These are phyloP conservation scores for Macrophya alboannulata DNA, from an alignment of 2,888 invertebrate genomes.

Conservation along the genomic window DNA sequence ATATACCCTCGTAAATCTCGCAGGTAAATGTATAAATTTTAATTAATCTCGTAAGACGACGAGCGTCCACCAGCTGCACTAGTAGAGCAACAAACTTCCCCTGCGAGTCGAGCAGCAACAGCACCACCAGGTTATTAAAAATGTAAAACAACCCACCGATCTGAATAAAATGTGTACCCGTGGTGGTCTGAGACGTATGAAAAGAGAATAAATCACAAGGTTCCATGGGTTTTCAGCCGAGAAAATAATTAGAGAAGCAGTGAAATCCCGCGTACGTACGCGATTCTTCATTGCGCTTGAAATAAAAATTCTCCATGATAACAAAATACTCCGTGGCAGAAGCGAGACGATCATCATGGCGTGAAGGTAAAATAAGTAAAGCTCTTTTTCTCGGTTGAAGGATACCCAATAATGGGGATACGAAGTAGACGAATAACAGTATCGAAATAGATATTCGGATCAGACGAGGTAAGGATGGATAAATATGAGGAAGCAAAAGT, in stretches of 20 bases:
- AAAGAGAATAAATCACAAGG: not conserved
- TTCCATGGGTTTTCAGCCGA: not conserved
- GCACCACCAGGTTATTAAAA: not conserved
- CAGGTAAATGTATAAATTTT: slow-evolving; percentile 62
- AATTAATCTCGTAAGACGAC: slow-evolving; percentile 63
- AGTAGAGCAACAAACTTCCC: slow-evolving; percentile 4
- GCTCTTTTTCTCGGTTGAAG: not conserved
- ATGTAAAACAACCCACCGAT: not conserved
- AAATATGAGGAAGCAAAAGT: not conserved
- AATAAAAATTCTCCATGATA: not conserved
- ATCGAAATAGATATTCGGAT: slow-evolving; percentile 28
- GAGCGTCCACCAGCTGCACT: slow-evolving; percentile 27
- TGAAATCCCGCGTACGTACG: no score
- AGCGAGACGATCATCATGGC: not conserved
- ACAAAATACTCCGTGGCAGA: not conserved
- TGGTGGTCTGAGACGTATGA: no score
- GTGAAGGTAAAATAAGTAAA: not conserved
- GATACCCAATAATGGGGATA: slow-evolving; percentile 22
- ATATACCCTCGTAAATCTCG: slow-evolving; percentile 60
- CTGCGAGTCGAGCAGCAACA: not conserved
- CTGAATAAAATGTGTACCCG: not conserved
- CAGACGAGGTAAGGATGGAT: not conserved
- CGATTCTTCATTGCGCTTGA: not conserved
- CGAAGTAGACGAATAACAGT: slow-evolving; percentile 16
- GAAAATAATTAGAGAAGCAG: not conserved